Evolutionary conservation across 2,888 invertebrate genomes (phyloP).

Genomic region (Automeris io): DNA sequence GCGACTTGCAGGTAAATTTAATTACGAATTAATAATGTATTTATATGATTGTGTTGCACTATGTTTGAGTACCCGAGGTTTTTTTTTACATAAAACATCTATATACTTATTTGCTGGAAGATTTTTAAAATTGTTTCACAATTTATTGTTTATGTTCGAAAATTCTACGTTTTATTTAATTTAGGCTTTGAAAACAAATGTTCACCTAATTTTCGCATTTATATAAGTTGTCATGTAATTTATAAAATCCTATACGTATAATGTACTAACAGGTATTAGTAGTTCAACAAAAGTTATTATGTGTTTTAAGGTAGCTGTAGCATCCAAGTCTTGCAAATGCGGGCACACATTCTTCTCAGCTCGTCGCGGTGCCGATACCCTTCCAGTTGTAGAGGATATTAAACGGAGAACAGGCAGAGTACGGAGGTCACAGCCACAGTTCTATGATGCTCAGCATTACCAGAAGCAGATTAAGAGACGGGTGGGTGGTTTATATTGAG

Average conservation of each 20-base stretch:
- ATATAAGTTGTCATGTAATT: too few species aligned
- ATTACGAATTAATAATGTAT: too few species aligned
- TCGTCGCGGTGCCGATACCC: constrained; percentile 73
- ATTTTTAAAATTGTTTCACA: too few species aligned
- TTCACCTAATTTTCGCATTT: too few species aligned
- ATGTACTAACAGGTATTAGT: constrained; percentile 88
- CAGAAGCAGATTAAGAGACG: constrained; percentile 84
- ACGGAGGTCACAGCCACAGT: constrained; percentile 86
- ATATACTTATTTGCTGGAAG: too few species aligned
- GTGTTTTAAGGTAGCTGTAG: constrained; percentile 84
- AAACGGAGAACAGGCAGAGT: constrained; percentile 83
- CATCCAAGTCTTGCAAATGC: constrained; percentile 89
- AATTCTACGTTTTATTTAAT: too few species aligned
- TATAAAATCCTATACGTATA: too few species aligned
- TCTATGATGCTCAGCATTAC: constrained; percentile 88
- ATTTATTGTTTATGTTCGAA: too few species aligned
- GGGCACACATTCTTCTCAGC: constrained; percentile 88
- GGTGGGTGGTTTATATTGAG: constrained; percentile 52
- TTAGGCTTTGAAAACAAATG: too few species aligned
- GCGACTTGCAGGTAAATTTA: constrained; percentile 83
- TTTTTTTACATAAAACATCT: too few species aligned
- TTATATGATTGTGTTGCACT: too few species aligned
- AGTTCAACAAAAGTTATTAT: constrained; percentile 78
- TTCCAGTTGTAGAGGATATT: constrained; percentile 63
- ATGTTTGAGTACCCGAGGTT: too few species aligned